Base-by-base conservation (phyloP, 1,140 invertebrate genomes). In the Lucilia cuprina region DNA sequence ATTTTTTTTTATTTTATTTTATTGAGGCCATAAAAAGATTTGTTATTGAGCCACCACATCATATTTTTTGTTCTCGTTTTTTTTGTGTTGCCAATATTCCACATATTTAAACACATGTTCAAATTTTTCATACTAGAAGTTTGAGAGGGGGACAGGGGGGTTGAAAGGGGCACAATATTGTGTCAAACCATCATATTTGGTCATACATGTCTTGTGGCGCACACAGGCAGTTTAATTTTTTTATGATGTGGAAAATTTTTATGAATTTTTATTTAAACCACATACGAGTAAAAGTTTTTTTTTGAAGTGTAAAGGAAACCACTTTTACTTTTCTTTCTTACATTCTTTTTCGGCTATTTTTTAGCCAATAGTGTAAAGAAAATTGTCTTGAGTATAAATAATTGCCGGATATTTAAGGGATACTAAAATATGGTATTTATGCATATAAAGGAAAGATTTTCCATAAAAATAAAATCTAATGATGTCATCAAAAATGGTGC, bases 181-280 rank as follows among this genome's bases (percentile, higher is more conserved):
- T 55, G 50, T 55, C 50, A 55, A 55, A 55, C 50, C 50, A 55
- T 55, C 50, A 55, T 55, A 14, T 55, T 55, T 55, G 17, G 50
- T n/a, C 13, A 14, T 55, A 0, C 17, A 55, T 0, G 8, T 55
- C 12, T 55, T 17, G 50, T 14, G 17, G 50, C 50, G 13, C 50
- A 7, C 0, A 14, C 17, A 55, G 41, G 41, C 41, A 17, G 70
- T 17, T 9, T 77, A 41, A 34, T 41, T 77, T 77, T 77, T 77
- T 77, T 77, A 77, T 77, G 74, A 77, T 77, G 74, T 77, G 74
- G 74, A 77, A 77, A 77, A 77, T 77, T 77, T 34, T 77, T 77
- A 77, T 77, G 74, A 77, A 77, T 41, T 77, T 77, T 41, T 41
- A n/a, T 77, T 12, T 77, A n/a, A 30, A 77, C 74, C 74, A 77